Evolutionary conservation across 2,113 vertebrate species (phyloP), one percentile per base, ranked within the genome.

Genomic region (Lathamus discolor): DNA sequence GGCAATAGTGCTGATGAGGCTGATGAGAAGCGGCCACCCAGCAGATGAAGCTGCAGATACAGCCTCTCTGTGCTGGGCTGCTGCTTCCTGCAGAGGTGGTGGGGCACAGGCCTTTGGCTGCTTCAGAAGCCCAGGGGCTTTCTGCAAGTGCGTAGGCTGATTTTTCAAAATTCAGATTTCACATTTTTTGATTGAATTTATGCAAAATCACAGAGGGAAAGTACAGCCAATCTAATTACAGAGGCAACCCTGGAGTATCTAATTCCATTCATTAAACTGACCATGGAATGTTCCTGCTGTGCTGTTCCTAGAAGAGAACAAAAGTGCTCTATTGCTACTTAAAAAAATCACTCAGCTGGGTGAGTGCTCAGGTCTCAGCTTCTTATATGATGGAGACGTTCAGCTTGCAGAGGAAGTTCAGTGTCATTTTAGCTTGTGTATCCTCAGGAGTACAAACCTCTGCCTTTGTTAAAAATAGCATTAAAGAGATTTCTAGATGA

Each of bases 391-490:
- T 11, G 37, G 82, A 68, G 80, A 78, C 1, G 3, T 93, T 81
- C 25, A 27, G 27, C 29, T 83, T 66, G 55, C n/a, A 83, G 85
- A 83, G 73, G 29, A 91, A 96, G 61, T 59, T 79, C 67, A 41
- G 35, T 33, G 54, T 82, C 88, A 64, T 29, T 86, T 95, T 91
- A 94, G 55, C 90, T 91, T 70, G 59, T 16, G n/a, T 28, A 78
- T 79, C 75, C 93, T 96, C 6, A 2, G 91, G 95, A 97, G 85
- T 72, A 55, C 62, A 79, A 93, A 87, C 67, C 81, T 94, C 93
- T 88, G 95, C 77, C 69, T 92, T 28, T 84, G 77, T 69, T 93
- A 93, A 93, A 95, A 91, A 93, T 41, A 86, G 78, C 77, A 75
- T 41, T 59, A 86, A 86, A 96, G 84, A 48, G 85, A 94, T 82